Percentiles rank a stretch among this genome's conserved stretches.
phyloP scores from a whole-genome alignment of 1,140 invertebrate species.

The Oryzaephilus surinamensis region DNA sequence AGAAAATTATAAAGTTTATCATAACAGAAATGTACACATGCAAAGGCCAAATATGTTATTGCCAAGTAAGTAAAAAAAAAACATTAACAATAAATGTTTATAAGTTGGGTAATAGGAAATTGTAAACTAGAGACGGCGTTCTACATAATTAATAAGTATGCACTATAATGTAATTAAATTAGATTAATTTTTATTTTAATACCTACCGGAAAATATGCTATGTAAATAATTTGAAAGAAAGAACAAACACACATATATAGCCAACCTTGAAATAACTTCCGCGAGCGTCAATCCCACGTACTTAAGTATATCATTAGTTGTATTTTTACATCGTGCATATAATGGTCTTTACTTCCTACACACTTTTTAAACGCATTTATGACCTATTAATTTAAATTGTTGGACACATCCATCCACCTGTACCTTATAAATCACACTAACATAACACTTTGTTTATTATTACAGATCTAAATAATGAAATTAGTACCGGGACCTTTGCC shows the following conservation, averaged over 20 bases:
- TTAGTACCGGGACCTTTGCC: conserved; percentile 52
- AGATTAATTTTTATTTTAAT: background rate
- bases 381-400: no score
- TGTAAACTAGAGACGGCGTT: background rate
- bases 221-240: conserved; percentile 18
- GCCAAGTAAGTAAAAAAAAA: background rate
- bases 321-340: conserved; percentile 16
- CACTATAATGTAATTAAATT: conserved; percentile 1
- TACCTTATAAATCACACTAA: conserved; percentile 4
- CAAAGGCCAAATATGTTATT: background rate
- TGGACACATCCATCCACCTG: no score
- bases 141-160: background rate
- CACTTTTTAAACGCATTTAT: conserved; percentile 8
- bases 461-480: conserved; percentile 43
- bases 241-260: no score
- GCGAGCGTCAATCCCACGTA: conserved; percentile 19
- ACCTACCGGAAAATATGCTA: conserved; percentile 22
- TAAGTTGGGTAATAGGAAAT: background rate
- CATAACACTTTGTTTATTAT: conserved; percentile 11
- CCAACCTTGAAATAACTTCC: conserved; percentile 24
- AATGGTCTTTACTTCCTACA: conserved; percentile 13
- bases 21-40: no score
- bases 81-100: background rate
- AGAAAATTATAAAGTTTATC: no score
- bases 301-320: conserved; percentile 12